Evolutionary conservation across 2,797 vertebrate genomes (phyloP).

Genomic region (Spinus pinus): DNA sequence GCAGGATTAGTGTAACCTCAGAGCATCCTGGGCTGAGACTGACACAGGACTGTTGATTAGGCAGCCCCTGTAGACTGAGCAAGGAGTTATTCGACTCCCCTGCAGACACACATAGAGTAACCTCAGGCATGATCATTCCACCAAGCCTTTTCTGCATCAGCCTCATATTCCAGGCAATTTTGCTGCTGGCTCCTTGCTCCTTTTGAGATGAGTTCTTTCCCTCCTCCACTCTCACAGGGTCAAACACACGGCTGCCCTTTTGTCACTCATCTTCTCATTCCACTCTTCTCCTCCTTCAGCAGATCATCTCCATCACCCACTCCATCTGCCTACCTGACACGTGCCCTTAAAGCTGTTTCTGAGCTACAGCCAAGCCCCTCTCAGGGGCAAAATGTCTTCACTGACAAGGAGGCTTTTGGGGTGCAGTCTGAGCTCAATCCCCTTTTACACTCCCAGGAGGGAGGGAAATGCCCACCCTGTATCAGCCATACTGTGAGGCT

Average conservation of each 20-base stretch:
- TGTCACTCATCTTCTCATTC: neutral
- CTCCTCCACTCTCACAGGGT: neutral
- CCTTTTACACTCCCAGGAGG: neutral
- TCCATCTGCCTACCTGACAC: slow-evolving; percentile 18
- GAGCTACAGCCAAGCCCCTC: neutral
- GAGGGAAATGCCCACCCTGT: neutral
- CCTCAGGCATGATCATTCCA: neutral
- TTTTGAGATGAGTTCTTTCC: neutral
- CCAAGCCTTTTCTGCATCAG: neutral
- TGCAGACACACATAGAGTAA: neutral
- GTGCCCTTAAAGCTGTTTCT: slow-evolving; percentile 19
- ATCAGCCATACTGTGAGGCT: neutral
- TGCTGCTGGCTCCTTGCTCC: neutral
- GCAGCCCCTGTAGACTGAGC: neutral
- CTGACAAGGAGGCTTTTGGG: neutral
- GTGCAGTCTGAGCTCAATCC: neutral
- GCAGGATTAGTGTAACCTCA: neutral
- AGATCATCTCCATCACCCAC: neutral
- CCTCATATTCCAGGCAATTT: neutral
- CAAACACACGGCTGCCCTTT: neutral
- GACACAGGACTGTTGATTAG: neutral
- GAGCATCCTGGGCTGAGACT: neutral
- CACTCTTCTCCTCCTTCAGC: neutral
- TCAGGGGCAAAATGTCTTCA: neutral
- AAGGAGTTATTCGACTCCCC: neutral